Conservation (phyloP, 2,888 invertebrate species). For the Dolomedes plantarius region DNA sequence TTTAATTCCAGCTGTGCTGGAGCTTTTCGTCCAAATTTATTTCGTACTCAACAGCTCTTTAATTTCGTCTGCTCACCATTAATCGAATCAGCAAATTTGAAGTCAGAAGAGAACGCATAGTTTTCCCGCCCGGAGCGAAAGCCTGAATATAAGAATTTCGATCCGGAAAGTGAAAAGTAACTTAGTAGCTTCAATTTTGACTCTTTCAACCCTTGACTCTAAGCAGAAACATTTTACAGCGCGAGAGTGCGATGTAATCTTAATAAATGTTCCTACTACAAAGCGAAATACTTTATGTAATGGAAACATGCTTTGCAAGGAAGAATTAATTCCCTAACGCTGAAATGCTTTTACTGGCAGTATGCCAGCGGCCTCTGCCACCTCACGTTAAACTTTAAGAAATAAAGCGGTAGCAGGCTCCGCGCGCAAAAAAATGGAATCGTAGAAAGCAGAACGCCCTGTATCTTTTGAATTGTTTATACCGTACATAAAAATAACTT, state of each 20-base stretch:
- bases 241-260: slow-evolving; percentile 26
- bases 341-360: slow-evolving; percentile 57
- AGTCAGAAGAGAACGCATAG: background rate
- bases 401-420: slow-evolving; percentile 20
- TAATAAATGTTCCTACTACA: slow-evolving; percentile 33
- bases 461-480: slow-evolving; percentile 58
- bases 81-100: background rate
- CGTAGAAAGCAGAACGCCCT: slow-evolving; percentile 38
- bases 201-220: background rate
- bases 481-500: slow-evolving; percentile 62
- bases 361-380: slow-evolving; percentile 37
- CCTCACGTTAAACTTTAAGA: slow-evolving; percentile 51
- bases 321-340: slow-evolving; percentile 57
- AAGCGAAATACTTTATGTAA: slow-evolving; percentile 39
- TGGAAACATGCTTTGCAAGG: slow-evolving; percentile 40
- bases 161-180: background rate
- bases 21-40: background rate
- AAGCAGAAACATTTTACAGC: background rate
- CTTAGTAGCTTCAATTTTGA: background rate
- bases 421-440: slow-evolving; percentile 28
- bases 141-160: background rate
- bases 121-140: background rate
- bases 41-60: slow-evolving; percentile 3
- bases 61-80: background rate
- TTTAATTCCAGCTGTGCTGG: background rate